These are phyloP conservation scores for Temnothorax longispinosus DNA, from an alignment of 1,140 invertebrate species.

Conservation along the genomic window DNA sequence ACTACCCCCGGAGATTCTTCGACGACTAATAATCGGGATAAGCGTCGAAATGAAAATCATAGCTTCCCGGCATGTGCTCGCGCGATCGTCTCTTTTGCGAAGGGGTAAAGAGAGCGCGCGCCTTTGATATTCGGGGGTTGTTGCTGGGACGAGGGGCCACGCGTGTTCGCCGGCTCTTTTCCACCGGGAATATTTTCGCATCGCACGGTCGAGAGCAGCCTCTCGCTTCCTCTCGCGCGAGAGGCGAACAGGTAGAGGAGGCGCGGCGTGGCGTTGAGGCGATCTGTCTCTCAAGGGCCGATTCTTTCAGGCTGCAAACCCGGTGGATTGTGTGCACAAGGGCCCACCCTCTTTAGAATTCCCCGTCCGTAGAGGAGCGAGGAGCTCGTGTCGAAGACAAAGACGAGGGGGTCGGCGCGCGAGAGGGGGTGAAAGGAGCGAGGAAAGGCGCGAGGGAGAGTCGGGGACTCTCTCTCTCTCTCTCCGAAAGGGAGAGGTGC, in stretches of 20 bases:
- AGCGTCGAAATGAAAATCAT: conserved; percentile 27
- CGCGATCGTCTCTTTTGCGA: conserved; percentile 1
- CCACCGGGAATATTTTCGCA: conserved; percentile 61
- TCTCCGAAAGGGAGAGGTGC: background rate
- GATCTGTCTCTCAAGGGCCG: conserved; percentile 74
- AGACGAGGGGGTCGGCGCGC: conserved; percentile 74
- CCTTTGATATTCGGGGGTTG: conserved; percentile 61
- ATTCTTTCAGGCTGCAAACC: conserved; percentile 78
- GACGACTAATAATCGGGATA: conserved; percentile 26
- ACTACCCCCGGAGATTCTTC: background rate
- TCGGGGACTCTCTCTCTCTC: background rate
- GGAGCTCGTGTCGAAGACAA: conserved; percentile 76
- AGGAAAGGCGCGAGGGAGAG: conserved; percentile 51
- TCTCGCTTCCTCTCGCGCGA: background rate
- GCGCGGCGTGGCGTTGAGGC: background rate
- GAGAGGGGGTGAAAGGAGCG: conserved; percentile 57
- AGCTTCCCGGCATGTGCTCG: background rate
- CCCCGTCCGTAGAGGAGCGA: conserved; percentile 73
- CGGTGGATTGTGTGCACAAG: conserved; percentile 80
- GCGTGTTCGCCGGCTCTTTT: conserved; percentile 51
- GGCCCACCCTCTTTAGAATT: conserved; percentile 80
- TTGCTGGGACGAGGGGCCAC: conserved; percentile 35
- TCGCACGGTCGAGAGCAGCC: conserved; percentile 39
- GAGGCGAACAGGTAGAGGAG: conserved; percentile 23
- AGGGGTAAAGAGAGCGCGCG: conserved; percentile 14